Evolutionary conservation across 2,113 vertebrate genomes (phyloP), one percentile per base, ranked within the genome.

Genomic region (Pelobates fuscus): DNA sequence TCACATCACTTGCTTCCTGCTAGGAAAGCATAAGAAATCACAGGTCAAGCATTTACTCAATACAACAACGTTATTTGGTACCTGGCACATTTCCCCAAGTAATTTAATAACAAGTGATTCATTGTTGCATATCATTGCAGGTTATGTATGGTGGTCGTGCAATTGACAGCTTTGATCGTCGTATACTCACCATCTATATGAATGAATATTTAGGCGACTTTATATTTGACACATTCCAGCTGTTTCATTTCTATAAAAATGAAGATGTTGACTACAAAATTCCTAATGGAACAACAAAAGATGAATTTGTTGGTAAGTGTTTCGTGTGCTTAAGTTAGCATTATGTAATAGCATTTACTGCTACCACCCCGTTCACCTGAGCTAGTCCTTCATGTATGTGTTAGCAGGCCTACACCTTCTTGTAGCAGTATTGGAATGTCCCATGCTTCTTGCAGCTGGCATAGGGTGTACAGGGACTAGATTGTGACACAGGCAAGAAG

Each of bases 131-230:
- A 25, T 62, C 25, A 26, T n/a, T 60, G 5, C 59, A 99, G 97
- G 97, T 98, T 81, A 98, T 98, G 96, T 99, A 99, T 0, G 97
- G 97, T 0, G 97, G 97, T 0, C 88, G 96, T 0, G 92, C 88
- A 24, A 96, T 95, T 0, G 97, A 99, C 66, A 96, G 96, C 90
- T 99, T 97, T 5, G 97, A 99, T 77, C 91, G 96, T 1, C 94
- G 96, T 71, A 92, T 99, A 84, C 93, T 99, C n/a, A 93, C 85
- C 0, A 84, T 87, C 67, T 99, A 98, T 82, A 97, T 98, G 95
- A 92, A 98, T 0, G 97, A 99, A 79, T 99, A 96, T 82, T 76
- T 99, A 1, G 97, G 97, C 2, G 96, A 98, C 77, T 98, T 98
- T 82, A 83, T 99, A 8, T 98, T 98, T 17, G 94, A 95, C 83